phyloP scores from a whole-genome alignment of 64 coral and sea anemone species.

The Montipora capricornis region DNA sequence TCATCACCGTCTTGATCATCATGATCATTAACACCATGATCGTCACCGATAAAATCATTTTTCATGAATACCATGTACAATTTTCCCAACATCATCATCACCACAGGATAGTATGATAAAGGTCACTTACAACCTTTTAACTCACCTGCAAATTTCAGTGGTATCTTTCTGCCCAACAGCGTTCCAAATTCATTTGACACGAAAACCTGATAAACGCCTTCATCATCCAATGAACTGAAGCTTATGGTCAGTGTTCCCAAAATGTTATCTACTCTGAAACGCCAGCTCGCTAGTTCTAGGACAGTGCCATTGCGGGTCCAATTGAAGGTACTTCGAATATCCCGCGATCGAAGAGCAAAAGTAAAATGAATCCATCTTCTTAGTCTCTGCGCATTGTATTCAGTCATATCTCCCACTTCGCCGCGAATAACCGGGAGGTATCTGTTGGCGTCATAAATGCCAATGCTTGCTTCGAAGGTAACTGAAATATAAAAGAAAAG shows the following conservation, averaged over 20 bases:
- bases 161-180: conserved; percentile 12
- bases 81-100: no score
- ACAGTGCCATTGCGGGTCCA: conserved; percentile 6
- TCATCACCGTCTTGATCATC: no score
- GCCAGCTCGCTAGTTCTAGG: neutral
- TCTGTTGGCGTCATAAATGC: neutral
- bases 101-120: no score
- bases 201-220: conserved; percentile 55
- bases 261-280: no score
- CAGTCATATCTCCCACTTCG: neutral
- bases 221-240: neutral
- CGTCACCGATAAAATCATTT: no score
- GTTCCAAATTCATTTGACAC: conserved; percentile 52
- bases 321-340: neutral
- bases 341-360: neutral
- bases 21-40: no score
- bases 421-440: neutral
- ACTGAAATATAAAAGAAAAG: neutral
- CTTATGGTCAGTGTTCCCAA: neutral
- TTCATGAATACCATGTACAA: no score
- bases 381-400: neutral
- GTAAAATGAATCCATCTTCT: neutral
- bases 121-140: no score
- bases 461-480: conserved; percentile 10
- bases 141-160: conserved; percentile 31